Percentiles rank a stretch among this genome's conserved stretches.
Evolutionary conservation across 2,888 invertebrate genomes (phyloP).

Genomic region (Maniola hyperantus): DNA sequence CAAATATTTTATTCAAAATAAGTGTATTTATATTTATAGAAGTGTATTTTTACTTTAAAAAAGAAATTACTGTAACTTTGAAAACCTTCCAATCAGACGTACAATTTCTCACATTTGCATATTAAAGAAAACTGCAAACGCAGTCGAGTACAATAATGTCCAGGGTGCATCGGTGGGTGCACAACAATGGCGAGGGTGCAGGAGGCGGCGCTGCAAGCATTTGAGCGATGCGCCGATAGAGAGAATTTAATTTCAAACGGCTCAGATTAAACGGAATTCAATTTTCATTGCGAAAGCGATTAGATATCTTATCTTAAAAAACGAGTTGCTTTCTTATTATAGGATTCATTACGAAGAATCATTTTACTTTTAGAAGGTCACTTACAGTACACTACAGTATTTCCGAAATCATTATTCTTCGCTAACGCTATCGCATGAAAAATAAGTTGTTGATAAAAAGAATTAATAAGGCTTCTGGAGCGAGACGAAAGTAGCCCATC

Average conservation of each 20-base stretch:
- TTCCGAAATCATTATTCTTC: background rate
- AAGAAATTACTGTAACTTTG: too few species aligned
- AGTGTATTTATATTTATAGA: too few species aligned
- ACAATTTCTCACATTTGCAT: background rate
- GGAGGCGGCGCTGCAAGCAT: constrained; percentile 52
- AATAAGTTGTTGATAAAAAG: background rate
- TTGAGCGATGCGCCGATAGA: constrained; percentile 63
- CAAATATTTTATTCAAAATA: too few species aligned
- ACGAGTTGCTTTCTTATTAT: too few species aligned
- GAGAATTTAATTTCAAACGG: constrained; percentile 69
- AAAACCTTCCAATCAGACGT: background rate
- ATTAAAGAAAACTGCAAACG: background rate
- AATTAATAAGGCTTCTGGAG: background rate
- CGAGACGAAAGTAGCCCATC: background rate
- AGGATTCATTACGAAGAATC: too few species aligned
- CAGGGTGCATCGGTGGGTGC: constrained; percentile 15
- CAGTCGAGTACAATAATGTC: constrained; percentile 24
- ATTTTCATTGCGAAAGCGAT: constrained; percentile 56
- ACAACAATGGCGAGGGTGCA: constrained; percentile 43
- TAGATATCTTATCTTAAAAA: constrained; percentile 34
- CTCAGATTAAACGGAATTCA: constrained; percentile 66
- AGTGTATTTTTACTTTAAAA: too few species aligned
- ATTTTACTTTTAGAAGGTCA: background rate
- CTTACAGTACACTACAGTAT: too few species aligned
- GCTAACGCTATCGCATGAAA: background rate